Base-by-base conservation (phyloP, 2,797 vertebrate species). In the Micrastur ruficollis region DNA sequence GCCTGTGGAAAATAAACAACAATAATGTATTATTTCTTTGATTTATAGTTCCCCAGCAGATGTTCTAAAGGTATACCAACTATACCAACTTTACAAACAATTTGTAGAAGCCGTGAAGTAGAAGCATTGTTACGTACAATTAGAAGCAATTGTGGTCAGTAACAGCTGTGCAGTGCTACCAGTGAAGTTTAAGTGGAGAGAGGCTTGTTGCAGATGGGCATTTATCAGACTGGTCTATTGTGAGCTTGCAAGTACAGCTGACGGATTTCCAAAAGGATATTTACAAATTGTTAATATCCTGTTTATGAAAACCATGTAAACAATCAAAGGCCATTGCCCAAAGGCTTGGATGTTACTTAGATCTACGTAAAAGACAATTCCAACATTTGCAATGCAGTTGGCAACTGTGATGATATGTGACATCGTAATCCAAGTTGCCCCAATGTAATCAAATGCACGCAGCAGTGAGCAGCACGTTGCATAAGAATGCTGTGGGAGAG, bases 241-340 rank as follows among this genome's bases (percentile, higher is more conserved):
- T 36, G 36, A 87, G 22, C 34, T 42, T 66, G 49, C 40, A 50
- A 67, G 89, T 34, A 46, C 81, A 80, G 82, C 81, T 63, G 68
- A 84, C 68, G 70, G 55, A 44, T 40, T 91, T 80, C 46, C 23
- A 76, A 17, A 72, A 82, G 95, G 86, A 78, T 97, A 95, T 97
- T 97, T 97, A 95, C 50, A 81, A 56, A 63, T 36, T 14, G 49
- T 34, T 61, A 93, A 67, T 78, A 91, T 97, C 97, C 97, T 97
- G 97, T 98, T 98, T 97, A 97, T 63, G 61, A 75, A 92, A 90
- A 17, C 44, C 12, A 0, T 18, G 56, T 91, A 96, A 95, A 94
- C 95, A 91, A 79, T 84, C 5, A 4, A 82, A 86, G 70, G 74
- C 89, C 7, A 0, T 87, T 91, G 79, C 88, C 90, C 92, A 90